phyloP scores from a whole-genome alignment of 2,888 invertebrate species.

The Hypsopygia costalis region DNA sequence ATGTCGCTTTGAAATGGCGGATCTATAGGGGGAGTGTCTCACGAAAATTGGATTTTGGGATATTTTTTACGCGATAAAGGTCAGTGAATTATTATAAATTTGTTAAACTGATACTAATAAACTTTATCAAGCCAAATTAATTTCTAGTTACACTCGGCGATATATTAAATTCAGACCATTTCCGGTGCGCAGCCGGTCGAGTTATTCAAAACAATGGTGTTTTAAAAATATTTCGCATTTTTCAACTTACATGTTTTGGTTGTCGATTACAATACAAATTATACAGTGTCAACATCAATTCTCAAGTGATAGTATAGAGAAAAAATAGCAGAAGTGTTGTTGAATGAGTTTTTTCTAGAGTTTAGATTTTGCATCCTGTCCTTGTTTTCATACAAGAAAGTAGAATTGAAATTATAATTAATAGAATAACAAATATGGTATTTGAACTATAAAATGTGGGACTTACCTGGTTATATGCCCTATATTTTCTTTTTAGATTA shows the following conservation, averaged over 20 bases:
- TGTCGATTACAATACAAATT: neutral
- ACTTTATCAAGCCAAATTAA: neutral
- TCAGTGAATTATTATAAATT: slow-evolving; percentile 35
- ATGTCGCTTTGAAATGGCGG: slow-evolving; percentile 78
- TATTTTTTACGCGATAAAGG: slow-evolving; percentile 53
- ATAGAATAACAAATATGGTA: neutral
- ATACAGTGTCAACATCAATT: neutral
- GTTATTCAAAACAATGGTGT: slow-evolving; percentile 75
- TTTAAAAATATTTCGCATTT: slow-evolving; percentile 36
- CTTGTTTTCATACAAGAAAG: too few relatives aligned
- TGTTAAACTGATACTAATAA: slow-evolving; percentile 14
- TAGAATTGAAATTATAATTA: neutral
- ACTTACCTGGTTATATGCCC: neutral
- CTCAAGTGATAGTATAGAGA: neutral
- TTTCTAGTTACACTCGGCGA: neutral
- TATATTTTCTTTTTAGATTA: neutral
- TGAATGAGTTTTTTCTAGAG: too few relatives aligned
- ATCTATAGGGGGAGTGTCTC: slow-evolving; percentile 78
- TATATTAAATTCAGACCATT: slow-evolving; percentile 33
- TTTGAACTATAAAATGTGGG: neutral
- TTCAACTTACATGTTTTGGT: slow-evolving; percentile 14
- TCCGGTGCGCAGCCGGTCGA: slow-evolving; percentile 66
- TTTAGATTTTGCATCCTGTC: neutral
- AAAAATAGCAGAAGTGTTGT: too few relatives aligned
- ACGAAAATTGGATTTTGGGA: slow-evolving; percentile 55